Base-by-base conservation (phyloP, 2,113 vertebrate genomes). In the Pterophyllum scalare region DNA sequence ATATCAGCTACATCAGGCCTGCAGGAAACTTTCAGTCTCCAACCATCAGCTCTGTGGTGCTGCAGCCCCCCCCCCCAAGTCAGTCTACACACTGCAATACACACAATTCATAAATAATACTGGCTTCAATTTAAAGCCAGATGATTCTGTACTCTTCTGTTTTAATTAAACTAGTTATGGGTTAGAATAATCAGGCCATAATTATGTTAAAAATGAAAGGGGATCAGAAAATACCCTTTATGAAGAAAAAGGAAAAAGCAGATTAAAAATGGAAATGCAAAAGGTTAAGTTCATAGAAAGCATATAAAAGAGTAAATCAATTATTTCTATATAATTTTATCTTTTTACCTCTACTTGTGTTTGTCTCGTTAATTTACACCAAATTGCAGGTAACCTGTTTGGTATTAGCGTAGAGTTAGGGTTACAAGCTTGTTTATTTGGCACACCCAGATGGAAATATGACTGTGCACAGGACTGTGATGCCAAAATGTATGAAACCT, bases 1-100 rank as follows among this genome's bases (percentile, higher is more conserved):
- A 74, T 58, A 79, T 82, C 59, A 82, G 58, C 75, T 22, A 75
- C 17, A 19, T 22, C 22, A 75, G 61, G 77, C 82, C 64, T 79
- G 6, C 64, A 74, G 76, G 75, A 79, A 38, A 52, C 26, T 12
- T 49, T 15, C n/a, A 19, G 52, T 46, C 46, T 65, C 57, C 76
- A 74, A 65, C 76, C 74, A 59, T 79, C 65, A 84, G 80, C 46
- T 74, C 24, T 10, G 62, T 24, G n/a, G n/a, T 8, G 13, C 38
- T 67, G 38, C 62, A 79, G 46, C 57, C 59, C 75, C 7, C 31
- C 28, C 28, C 0, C n/a, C 4, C n/a, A 0, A 65, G 35, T 0
- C 38, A 24, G 35, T 65, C n/a, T 22, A 40, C 61, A 40, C 35
- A 64, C 20, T 64, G 61, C 61, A 40, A 22, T 15, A 40, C 61